phyloP scores from a whole-genome alignment of 1,140 invertebrate genomes.

The Anoplophora glabripennis region DNA sequence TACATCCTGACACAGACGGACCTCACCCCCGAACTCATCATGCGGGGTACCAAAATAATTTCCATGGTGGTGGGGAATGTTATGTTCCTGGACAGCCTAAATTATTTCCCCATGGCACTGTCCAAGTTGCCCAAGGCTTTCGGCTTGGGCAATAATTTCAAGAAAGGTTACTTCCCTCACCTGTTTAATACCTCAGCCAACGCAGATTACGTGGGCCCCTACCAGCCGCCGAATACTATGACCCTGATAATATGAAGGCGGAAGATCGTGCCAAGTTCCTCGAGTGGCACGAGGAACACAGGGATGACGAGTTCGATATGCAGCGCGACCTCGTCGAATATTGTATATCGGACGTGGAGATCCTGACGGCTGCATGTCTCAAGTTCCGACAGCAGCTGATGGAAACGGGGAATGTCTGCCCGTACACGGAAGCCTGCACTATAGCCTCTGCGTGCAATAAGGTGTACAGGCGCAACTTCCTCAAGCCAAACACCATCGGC shows the following conservation, averaged over 20 bases:
- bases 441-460: slow-evolving; percentile 7
- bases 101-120: slow-evolving; percentile 16
- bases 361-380: slow-evolving; percentile 7
- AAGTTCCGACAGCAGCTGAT: slow-evolving; percentile 5
- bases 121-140: slow-evolving; percentile 7
- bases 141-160: neutral
- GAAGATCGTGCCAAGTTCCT: slow-evolving; percentile 13
- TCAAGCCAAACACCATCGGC: slow-evolving; percentile 6
- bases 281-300: slow-evolving; percentile 23
- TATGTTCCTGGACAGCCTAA: slow-evolving; percentile 12
- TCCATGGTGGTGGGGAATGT: slow-evolving; percentile 8
- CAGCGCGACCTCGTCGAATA: no score
- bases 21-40: slow-evolving; percentile 7
- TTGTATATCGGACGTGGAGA: slow-evolving; percentile 6
- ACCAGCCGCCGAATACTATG: slow-evolving; percentile 11
- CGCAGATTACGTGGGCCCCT: neutral
- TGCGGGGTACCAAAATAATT: slow-evolving; percentile 15
- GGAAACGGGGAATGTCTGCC: slow-evolving; percentile 2
- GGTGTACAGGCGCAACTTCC: slow-evolving; percentile 11
- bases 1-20: neutral
- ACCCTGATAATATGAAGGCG: slow-evolving; percentile 14
- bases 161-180: slow-evolving; percentile 14
- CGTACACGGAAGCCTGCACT: neutral
- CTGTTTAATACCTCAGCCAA: slow-evolving; percentile 3
- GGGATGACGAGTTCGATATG: slow-evolving; percentile 6